These are phyloP conservation scores for Hippocampus comes DNA, from an alignment of 2,113 vertebrate species.

Conservation along the genomic window DNA sequence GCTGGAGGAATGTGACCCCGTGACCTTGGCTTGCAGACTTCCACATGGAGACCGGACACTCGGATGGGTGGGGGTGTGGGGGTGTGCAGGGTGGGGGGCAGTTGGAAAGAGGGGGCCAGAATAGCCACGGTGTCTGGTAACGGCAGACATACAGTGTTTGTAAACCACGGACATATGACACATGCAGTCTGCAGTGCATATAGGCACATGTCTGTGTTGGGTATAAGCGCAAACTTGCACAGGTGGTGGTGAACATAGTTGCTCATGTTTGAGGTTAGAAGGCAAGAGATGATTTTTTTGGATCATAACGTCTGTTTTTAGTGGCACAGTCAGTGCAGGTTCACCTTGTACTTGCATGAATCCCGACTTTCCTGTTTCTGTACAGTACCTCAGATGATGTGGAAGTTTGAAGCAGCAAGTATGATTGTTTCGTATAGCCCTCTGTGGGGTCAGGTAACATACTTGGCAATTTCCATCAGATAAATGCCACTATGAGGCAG, in stretches of 20 bases:
- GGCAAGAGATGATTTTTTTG: slow-evolving; percentile 1
- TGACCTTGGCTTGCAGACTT: slow-evolving; percentile 73
- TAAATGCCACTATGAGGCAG: neutral
- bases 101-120: slow-evolving; percentile 63
- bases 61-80: slow-evolving; percentile 37
- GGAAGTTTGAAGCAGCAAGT: neutral
- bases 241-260: slow-evolving; percentile 44
- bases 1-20: slow-evolving; percentile 72
- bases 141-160: slow-evolving; percentile 68
- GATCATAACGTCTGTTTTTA: slow-evolving; percentile 37
- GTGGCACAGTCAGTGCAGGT: slow-evolving; percentile 51
- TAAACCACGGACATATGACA: slow-evolving; percentile 61
- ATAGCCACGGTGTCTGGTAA: slow-evolving; percentile 71
- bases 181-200: slow-evolving; percentile 37
- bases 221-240: slow-evolving; percentile 32
- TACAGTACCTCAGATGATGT: neutral
- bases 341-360: slow-evolving; percentile 65
- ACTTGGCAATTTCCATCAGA: neutral
- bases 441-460: neutral
- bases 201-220: neutral
- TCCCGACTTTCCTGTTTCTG: slow-evolving; percentile 74
- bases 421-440: neutral
- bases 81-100: slow-evolving; percentile 21
- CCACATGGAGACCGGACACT: slow-evolving; percentile 66
- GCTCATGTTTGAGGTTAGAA: slow-evolving; percentile 34